Evolutionary conservation across 2,888 invertebrate species (phyloP).

Genomic region (Hipparchia sbordonii): DNA sequence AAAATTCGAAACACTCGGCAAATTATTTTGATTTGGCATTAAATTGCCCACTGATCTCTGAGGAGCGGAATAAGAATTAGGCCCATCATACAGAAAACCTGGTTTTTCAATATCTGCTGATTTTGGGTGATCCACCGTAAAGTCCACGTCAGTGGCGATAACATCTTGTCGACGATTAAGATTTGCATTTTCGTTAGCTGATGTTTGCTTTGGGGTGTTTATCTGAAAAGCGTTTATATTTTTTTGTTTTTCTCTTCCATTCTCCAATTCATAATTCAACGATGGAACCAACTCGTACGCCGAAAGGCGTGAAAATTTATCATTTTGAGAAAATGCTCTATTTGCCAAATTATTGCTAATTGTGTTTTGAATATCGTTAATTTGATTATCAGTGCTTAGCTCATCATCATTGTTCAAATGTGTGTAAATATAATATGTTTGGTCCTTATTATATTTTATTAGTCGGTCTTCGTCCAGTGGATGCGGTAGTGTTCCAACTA

Average conservation of each 20-base stretch:
- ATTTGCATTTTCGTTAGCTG: conserved; percentile 43
- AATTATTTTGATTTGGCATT: conserved; percentile 48
- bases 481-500: conserved; percentile 70
- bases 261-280: conserved; percentile 64
- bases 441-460: conserved; percentile 71
- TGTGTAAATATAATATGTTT: conserved; percentile 69
- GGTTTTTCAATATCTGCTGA: conserved; percentile 47
- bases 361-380: conserved; percentile 18
- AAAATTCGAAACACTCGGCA: conserved; percentile 47
- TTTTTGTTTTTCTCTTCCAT: conserved; percentile 66
- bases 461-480: conserved; percentile 67
- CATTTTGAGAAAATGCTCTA: conserved; percentile 10
- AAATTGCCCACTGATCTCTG: conserved; percentile 70
- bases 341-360: conserved; percentile 13
- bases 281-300: conserved; percentile 69
- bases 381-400: conserved; percentile 1
- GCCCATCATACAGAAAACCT: conserved; percentile 62
- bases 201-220: conserved; percentile 55
- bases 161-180: conserved; percentile 46
- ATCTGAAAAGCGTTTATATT: conserved; percentile 63
- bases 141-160: conserved; percentile 54
- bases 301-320: conserved; percentile 46
- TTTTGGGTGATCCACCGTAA: conserved; percentile 56
- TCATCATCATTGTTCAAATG: conserved; percentile 54
- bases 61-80: conserved; percentile 74